Percentiles rank a stretch among this genome's conserved stretches.
These are phyloP conservation scores for Labeo rohita DNA, from an alignment of 2,113 vertebrate genomes.

Conservation along the genomic window DNA sequence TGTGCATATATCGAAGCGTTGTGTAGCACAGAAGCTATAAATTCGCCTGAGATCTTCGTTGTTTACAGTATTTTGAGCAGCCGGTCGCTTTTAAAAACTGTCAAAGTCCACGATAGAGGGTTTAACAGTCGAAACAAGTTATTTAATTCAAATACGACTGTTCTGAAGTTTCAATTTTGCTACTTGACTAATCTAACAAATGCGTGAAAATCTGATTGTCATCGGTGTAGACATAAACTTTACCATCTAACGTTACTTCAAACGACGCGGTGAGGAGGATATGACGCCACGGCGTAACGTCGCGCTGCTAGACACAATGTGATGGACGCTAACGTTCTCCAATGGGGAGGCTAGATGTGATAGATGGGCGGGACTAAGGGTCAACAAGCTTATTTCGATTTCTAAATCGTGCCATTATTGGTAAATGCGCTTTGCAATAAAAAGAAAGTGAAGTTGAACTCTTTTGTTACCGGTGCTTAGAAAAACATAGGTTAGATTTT, in stretches of 20 bases:
- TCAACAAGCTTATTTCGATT: not conserved
- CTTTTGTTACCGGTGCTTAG: not conserved
- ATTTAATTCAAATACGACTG: not conserved
- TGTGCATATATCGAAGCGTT: not conserved
- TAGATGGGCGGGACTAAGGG: not conserved
- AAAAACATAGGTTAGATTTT: not conserved
- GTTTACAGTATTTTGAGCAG: not conserved
- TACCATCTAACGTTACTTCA: conserved; percentile 10
- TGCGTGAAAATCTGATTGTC: too few species aligned
- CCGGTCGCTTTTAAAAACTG: not conserved
- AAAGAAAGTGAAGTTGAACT: not conserved
- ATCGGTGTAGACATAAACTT: not conserved
- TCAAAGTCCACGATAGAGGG: too few species aligned
- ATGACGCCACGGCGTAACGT: conserved; percentile 31
- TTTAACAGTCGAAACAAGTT: not conserved
- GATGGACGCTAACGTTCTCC: not conserved
- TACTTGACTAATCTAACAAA: not conserved
- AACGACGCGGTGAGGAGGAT: conserved; percentile 30
- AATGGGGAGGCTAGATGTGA: not conserved
- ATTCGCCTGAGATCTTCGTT: not conserved
- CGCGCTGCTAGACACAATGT: not conserved
- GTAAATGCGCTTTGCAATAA: not conserved
- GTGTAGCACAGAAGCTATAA: not conserved
- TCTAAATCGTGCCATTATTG: not conserved
- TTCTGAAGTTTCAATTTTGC: not conserved